These are phyloP conservation scores for Falco peregrinus DNA, from an alignment of 2,797 vertebrate genomes.

Conservation along the genomic window DNA sequence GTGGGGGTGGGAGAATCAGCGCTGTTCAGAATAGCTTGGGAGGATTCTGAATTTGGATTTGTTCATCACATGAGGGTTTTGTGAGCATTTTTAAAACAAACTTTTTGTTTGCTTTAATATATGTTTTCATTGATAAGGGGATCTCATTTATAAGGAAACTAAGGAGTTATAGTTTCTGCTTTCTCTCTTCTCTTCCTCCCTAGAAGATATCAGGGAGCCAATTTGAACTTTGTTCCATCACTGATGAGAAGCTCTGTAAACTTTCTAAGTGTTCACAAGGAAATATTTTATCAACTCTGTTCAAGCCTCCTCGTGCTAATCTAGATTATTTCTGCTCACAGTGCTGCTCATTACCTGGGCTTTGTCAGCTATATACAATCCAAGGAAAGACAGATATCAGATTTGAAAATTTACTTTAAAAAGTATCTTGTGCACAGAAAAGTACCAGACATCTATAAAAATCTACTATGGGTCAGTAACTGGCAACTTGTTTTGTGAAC, in stretches of 20 bases:
- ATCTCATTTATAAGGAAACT: neutral
- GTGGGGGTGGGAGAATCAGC: neutral
- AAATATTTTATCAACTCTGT: neutral
- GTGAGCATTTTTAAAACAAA: neutral
- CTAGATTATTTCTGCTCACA: neutral
- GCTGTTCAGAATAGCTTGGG: neutral
- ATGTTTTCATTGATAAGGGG: neutral
- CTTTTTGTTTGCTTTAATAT: neutral
- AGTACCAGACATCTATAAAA: neutral
- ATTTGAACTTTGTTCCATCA: neutral
- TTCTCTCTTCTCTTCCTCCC: neutral
- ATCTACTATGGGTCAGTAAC: neutral
- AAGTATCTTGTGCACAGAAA: neutral
- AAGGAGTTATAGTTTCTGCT: neutral
- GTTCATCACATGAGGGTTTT: neutral
- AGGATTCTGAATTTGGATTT: neutral
- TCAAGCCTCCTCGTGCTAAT: neutral
- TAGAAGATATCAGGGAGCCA: neutral
- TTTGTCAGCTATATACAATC: neutral
- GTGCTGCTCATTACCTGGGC: neutral
- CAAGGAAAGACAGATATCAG: neutral
- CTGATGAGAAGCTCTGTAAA: neutral
- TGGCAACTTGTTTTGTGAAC: neutral
- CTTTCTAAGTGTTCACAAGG: neutral
- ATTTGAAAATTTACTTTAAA: neutral